Conservation (phyloP, 2,797 vertebrate genomes). For the Benthosema pterotum region DNA sequence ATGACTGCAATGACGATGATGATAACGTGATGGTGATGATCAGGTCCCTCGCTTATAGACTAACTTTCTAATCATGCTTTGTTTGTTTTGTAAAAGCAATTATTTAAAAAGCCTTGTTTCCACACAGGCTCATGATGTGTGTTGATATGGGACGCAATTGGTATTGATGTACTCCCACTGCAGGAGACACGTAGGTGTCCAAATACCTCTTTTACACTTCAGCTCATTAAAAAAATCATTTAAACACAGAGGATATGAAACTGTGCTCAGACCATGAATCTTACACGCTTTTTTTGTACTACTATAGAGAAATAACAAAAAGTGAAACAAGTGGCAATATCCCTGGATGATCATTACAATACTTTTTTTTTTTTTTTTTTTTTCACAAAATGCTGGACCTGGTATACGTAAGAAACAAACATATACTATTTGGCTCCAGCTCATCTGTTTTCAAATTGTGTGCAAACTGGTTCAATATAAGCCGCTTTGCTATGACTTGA, state of each 20-base stretch:
- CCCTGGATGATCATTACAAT: conserved; percentile 8
- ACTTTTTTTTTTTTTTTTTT: too few relatives aligned
- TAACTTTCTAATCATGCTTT: background rate
- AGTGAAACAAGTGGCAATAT: conserved; percentile 1
- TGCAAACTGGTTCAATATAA: too few relatives aligned
- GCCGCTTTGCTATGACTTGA: background rate
- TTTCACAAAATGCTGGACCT: background rate
- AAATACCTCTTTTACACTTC: too few relatives aligned
- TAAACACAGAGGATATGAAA: background rate
- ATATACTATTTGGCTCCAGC: too few relatives aligned
- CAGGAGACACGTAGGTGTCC: too few relatives aligned
- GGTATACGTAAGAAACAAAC: background rate
- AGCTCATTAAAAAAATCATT: too few relatives aligned
- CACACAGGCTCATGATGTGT: background rate
- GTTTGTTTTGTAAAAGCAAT: background rate
- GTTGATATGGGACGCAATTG: background rate
- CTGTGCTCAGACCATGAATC: background rate
- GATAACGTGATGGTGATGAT: background rate
- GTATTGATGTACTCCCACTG: too few relatives aligned
- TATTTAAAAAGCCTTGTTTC: background rate
- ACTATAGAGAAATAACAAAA: too few relatives aligned
- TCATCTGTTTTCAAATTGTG: too few relatives aligned
- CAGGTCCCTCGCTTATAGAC: background rate
- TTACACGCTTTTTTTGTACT: too few relatives aligned
- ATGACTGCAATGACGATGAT: background rate